A percentile compares a stretch with the other conserved stretches of the same genome.
phyloP scores from a whole-genome alignment of 2,113 vertebrate genomes.

The Damaliscus lunatus region DNA sequence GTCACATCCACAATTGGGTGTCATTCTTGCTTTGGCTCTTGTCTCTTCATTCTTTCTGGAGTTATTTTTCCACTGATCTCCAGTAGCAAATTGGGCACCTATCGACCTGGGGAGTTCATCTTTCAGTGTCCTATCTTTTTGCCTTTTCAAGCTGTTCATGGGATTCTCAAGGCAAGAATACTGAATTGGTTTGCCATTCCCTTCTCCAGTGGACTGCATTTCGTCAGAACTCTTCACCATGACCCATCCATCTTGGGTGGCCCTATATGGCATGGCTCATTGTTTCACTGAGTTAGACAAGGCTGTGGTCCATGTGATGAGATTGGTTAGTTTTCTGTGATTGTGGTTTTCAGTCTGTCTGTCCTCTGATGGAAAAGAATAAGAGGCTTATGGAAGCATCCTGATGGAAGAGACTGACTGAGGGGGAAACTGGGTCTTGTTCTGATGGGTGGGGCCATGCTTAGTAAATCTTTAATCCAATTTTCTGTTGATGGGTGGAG shows the following conservation, averaged over 20 bases:
- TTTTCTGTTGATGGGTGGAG: neutral
- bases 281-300: neutral
- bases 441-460: neutral
- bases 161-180: neutral
- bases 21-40: neutral
- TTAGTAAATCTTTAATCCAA: neutral
- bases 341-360: neutral
- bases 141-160: neutral
- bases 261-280: fast-evolving
- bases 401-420: neutral
- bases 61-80: neutral
- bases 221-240: neutral
- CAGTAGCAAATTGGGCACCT: neutral
- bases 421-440: neutral
- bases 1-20: neutral
- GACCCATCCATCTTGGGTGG: neutral
- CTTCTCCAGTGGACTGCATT: neutral
- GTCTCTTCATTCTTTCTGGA: neutral
- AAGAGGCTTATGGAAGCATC: neutral
- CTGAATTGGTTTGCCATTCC: neutral
- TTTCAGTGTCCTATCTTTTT: neutral
- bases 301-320: neutral
- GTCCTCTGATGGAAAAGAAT: neutral
- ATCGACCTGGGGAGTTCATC: neutral
- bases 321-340: neutral